Conservation (phyloP, 2,797 vertebrate genomes). For the Pseudomugil gertrudae region DNA sequence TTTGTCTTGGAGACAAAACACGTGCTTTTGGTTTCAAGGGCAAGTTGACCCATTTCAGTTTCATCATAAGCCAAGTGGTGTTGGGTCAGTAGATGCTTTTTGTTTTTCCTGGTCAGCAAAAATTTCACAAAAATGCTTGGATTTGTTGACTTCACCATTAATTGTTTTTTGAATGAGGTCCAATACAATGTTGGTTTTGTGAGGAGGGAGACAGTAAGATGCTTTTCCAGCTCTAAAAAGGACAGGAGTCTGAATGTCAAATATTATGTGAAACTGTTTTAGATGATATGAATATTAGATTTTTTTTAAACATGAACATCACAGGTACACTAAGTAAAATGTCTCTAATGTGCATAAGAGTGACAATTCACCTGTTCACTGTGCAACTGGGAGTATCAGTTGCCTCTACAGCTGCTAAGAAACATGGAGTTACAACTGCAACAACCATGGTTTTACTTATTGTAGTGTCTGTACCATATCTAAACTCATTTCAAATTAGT, state of each 20-base stretch:
- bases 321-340: background rate
- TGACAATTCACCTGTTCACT: background rate
- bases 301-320: background rate
- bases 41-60: background rate
- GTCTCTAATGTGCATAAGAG: background rate
- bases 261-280: background rate
- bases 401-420: background rate
- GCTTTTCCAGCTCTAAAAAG: background rate
- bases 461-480: background rate
- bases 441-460: background rate
- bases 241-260: background rate
- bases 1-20: background rate
- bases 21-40: background rate
- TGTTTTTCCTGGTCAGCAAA: background rate
- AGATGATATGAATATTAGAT: background rate
- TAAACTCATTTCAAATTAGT: background rate
- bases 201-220: background rate
- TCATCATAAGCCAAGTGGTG: background rate
- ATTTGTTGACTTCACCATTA: background rate
- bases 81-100: background rate
- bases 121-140: background rate
- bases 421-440: background rate
- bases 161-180: background rate
- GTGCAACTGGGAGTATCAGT: background rate
- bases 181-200: background rate